Base-by-base conservation (phyloP, 2,888 invertebrate genomes). In the Cremastinae sp. region DNA sequence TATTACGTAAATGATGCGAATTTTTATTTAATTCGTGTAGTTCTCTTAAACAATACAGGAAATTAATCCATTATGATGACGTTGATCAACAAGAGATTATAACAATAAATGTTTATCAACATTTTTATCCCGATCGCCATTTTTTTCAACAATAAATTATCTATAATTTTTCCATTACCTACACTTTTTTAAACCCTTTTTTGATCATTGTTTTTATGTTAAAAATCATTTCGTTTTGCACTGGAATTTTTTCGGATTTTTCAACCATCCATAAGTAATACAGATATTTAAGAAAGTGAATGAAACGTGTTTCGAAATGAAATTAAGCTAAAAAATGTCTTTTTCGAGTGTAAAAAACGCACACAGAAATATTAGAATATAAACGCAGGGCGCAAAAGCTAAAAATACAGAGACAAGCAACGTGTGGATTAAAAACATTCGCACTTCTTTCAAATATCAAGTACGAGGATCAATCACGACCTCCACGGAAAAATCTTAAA, bases 341-440 rank as follows among this genome's bases (percentile, higher is more conserved):
- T n/a, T 51, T 59, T 37, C 20, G 37, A 56, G 41, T 14, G 10
- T 35, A 41, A 41, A 37, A 49, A 68, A 41, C 28, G 2, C 16
- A 43, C 45, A 37, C 37, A n/a, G 43, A 20, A 16, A 28, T 53
- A 49, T 20, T 41, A 55, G 14, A 68, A 56, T 37, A 22, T 18
- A 22, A 55, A 45, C 4, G 20, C 35, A 16, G 22, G 55, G 43
- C 55, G 55, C 55, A 41, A 55, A 58, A 68, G 69, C 70, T 43
- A 70, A 61, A 18, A 16, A 28, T 39, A 35, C 16, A 51, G 28
- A 9, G 47, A 69, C 51, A 70, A 70, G 61, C 70, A 70, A 61
- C 61, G 70, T 61, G 61, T 58, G 14, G 56, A 28, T 64, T 16
- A 69, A 73, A 28, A 28, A 64, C 58, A 73, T 73, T 73, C 72